Base-by-base conservation (phyloP, 1,140 invertebrate genomes). In the Steinernema khuongi region DNA sequence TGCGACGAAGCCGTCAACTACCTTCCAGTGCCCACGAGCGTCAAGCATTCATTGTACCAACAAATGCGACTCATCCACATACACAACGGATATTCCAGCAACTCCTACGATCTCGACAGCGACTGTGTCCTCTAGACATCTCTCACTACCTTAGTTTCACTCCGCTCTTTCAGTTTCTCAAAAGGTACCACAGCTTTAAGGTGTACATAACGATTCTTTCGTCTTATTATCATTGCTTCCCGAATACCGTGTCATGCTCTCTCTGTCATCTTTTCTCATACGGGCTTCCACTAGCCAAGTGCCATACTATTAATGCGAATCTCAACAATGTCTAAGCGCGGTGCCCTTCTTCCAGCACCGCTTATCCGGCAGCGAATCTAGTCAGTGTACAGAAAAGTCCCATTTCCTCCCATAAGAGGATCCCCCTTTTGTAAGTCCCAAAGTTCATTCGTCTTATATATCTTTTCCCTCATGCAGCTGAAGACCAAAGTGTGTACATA, bases 401-500 rank as follows among this genome's bases (percentile, higher is more conserved):
- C 36, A 41, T 41, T n/a, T 22, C 19, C 50, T 26, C 50, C 50
- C 26, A 14, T 26, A n/a, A 22, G 11, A 26, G 50, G 19, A 14
- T 14, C 22, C 50, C 50, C 26, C 22, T 26, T 4, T n/a, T 60
- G 19, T 60, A 22, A 60, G 14, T 22, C 50, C 50, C 11, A 22
- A 11, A 7, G 50, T 22, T 7, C 50, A 14, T 60, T 26, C 26
- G 4, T 26, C 26, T 60, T 60, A 4, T 22, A 22, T n/a, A n/a
- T n/a, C 4, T 60, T 7, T 60, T 26, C 4, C 14, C 50, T 41
- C 14, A 60, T 60, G 22, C 50, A 60, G 50, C 50, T 60, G 50
- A 60, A 14, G 50, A 60, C 50, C 50, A 60, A 60, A 60, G 50
- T 60, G 50, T 60, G 50, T 60, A 60, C 50, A 60, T 60, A 60